These are phyloP conservation scores for Platichthys flesus DNA, from an alignment of 2,113 vertebrate species.

Conservation along the genomic window DNA sequence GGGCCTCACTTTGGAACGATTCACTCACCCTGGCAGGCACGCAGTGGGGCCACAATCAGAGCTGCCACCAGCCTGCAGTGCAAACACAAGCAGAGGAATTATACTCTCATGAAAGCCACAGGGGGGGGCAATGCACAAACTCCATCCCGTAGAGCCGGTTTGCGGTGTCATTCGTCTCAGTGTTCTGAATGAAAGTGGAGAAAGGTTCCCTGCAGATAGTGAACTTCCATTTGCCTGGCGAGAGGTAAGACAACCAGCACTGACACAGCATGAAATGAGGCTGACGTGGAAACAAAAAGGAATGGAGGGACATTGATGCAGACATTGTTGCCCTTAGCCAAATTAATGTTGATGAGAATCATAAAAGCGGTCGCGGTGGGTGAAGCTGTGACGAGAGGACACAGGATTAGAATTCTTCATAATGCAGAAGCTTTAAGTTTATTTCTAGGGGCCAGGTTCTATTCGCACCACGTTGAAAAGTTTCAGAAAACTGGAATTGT, in stretches of 20 bases:
- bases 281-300: slow-evolving; percentile 48
- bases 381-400: slow-evolving; percentile 70
- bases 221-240: slow-evolving; percentile 57
- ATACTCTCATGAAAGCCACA: slow-evolving; percentile 69
- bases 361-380: slow-evolving; percentile 69
- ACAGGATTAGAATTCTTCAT: slow-evolving; percentile 66
- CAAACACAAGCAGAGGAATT: slow-evolving; percentile 73
- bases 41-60: slow-evolving; percentile 68
- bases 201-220: slow-evolving; percentile 50
- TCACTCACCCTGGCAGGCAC: slow-evolving; percentile 72
- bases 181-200: slow-evolving; percentile 53
- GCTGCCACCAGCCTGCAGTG: slow-evolving; percentile 68
- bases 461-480: slow-evolving; percentile 61
- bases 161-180: slow-evolving; percentile 55
- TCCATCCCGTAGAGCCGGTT: slow-evolving; percentile 58
- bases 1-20: slow-evolving; percentile 73
- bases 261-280: slow-evolving; percentile 67
- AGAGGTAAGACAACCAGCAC: slow-evolving; percentile 52
- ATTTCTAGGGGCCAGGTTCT: slow-evolving; percentile 64
- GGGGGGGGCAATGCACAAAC: slow-evolving; percentile 51
- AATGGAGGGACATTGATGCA: slow-evolving; percentile 67
- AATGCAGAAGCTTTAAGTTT: slow-evolving; percentile 63
- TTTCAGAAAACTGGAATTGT: slow-evolving; percentile 71
- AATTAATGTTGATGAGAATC: slow-evolving; percentile 73
- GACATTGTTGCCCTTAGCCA: slow-evolving; percentile 66